Conservation (phyloP, 2,797 vertebrate genomes). For the Xenentodon cancila region DNA sequence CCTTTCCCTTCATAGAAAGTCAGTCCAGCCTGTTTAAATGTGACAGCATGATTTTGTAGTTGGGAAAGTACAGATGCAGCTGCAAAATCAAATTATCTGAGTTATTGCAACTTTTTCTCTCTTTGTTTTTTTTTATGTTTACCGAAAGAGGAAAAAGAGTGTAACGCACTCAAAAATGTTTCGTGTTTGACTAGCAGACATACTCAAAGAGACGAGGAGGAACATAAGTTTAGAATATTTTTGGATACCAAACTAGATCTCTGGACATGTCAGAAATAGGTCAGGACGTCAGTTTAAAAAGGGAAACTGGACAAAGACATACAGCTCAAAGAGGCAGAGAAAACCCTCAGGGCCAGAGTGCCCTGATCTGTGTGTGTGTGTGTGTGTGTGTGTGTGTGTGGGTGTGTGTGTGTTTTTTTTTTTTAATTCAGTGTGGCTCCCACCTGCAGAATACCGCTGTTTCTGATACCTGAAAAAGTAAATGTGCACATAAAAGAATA, state of each 20-base stretch:
- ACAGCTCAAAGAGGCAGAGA: background rate
- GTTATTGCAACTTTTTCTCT: too few species aligned
- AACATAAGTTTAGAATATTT: too few species aligned
- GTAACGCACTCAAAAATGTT: background rate
- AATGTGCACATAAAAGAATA: too few species aligned
- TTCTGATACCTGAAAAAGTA: too few species aligned
- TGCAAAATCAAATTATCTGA: constrained; percentile 12
- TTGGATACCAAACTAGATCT: background rate
- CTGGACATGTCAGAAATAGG: background rate
- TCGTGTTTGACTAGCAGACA: constrained; percentile 3
- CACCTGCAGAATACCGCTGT: too few species aligned
- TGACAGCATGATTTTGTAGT: background rate
- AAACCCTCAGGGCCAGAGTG: too few species aligned
- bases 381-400: too few species aligned
- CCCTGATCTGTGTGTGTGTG: too few species aligned
- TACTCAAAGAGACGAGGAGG: constrained; percentile 24
- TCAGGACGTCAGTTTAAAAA: too few species aligned
- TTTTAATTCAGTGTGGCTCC: background rate
- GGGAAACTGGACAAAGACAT: too few species aligned
- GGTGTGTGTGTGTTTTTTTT: too few species aligned
- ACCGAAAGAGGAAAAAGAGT: background rate
- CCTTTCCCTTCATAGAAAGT: constrained; percentile 12
- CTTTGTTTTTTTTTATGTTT: background rate
- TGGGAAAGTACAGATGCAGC: constrained; percentile 4
- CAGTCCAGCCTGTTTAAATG: constrained; percentile 1